Evolutionary conservation across 2,113 vertebrate species (phyloP).

Genomic region (Ptyas mucosa): DNA sequence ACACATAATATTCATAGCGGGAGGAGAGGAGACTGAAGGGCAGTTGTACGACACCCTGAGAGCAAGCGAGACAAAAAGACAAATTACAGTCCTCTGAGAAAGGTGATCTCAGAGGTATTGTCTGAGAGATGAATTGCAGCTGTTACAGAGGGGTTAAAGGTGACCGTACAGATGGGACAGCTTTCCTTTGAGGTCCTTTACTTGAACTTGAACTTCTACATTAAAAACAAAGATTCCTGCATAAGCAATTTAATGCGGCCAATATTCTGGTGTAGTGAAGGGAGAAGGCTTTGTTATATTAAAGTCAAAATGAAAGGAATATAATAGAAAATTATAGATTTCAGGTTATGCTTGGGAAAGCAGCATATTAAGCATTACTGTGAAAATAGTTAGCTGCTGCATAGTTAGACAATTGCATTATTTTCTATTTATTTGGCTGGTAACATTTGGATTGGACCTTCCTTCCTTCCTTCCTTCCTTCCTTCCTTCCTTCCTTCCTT

Average conservation of each 20-base stretch:
- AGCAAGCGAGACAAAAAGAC: not conserved
- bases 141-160: not conserved
- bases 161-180: not conserved
- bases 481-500: not conserved
- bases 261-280: constrained; percentile 60
- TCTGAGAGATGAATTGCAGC: not conserved
- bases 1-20: not conserved
- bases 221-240: constrained; percentile 32
- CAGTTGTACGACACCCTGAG: fast-evolving
- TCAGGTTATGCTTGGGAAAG: constrained; percentile 53
- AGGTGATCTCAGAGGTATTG: not conserved
- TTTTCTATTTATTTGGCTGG: constrained; percentile 50
- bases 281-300: constrained; percentile 65
- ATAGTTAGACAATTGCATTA: constrained; percentile 43
- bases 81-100: not conserved
- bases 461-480: not conserved
- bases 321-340: constrained; percentile 70
- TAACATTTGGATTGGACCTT: constrained; percentile 23
- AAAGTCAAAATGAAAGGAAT: constrained; percentile 64
- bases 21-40: not conserved
- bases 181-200: constrained; percentile 35
- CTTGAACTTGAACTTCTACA: constrained; percentile 42
- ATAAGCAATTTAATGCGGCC: constrained; percentile 46
- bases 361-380: constrained; percentile 47
- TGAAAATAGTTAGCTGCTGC: constrained; percentile 62